A percentile compares a stretch with the other conserved stretches of the same genome.
Evolutionary conservation across 2,113 vertebrate species (phyloP).

Genomic region (Neolamprologus toae): DNA sequence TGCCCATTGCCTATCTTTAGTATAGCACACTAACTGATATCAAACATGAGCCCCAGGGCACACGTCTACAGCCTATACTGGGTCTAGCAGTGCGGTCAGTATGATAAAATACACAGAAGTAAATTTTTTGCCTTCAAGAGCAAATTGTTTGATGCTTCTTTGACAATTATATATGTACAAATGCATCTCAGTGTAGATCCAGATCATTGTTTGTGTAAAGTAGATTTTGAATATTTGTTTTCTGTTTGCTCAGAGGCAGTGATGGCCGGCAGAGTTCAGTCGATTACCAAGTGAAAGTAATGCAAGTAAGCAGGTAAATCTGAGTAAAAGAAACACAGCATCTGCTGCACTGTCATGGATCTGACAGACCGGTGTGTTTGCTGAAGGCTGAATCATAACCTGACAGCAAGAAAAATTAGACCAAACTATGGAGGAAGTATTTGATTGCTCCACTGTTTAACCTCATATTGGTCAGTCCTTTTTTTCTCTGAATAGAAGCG

Average conservation of each 20-base stretch:
- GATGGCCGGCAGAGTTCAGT: background rate
- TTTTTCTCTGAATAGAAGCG: background rate
- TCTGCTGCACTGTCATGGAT: background rate
- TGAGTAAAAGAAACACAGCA: background rate
- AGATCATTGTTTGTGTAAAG: slow-evolving; percentile 56
- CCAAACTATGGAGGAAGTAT: background rate
- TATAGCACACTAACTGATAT: slow-evolving; percentile 45
- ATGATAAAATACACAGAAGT: slow-evolving; percentile 26
- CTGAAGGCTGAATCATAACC: background rate
- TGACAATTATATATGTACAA: slow-evolving; percentile 54
- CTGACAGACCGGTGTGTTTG: background rate
- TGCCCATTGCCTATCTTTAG: slow-evolving; percentile 49
- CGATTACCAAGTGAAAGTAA: background rate
- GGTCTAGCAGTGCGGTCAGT: slow-evolving; percentile 1
- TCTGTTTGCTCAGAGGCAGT: slow-evolving; percentile 35
- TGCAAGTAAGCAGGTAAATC: background rate
- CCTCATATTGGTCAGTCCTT: background rate
- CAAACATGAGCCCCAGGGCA: slow-evolving; percentile 10
- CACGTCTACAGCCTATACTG: background rate
- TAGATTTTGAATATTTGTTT: slow-evolving; percentile 33
- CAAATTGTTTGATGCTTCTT: slow-evolving; percentile 33
- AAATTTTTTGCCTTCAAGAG: slow-evolving; percentile 16
- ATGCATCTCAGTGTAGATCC: slow-evolving; percentile 56
- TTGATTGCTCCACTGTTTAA: slow-evolving; percentile 1
- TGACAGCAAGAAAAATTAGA: background rate